A percentile compares a stretch with the other conserved stretches of the same genome.
Conservation (phyloP, 2,113 vertebrate genomes). For the Pterocles gutturalis region DNA sequence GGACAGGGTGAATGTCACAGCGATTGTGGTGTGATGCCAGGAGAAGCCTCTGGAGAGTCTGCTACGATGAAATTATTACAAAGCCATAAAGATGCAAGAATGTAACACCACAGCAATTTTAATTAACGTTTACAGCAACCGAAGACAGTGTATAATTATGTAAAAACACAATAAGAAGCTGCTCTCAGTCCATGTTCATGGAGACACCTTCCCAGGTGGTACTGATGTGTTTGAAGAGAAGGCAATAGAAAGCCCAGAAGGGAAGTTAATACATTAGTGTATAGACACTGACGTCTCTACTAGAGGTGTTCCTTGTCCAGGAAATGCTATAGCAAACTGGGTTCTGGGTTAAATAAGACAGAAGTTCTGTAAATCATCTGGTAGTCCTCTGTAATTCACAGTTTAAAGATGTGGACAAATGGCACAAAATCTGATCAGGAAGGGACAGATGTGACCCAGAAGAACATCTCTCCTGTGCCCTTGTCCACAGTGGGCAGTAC, state of each 20-base stretch:
- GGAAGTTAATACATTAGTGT: background rate
- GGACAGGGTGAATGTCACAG: background rate
- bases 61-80: background rate
- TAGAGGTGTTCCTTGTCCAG: background rate
- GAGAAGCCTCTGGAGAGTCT: background rate
- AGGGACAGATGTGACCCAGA: background rate
- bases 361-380: background rate
- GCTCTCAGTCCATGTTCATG: background rate
- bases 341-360: background rate
- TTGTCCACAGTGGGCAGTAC: background rate
- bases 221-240: background rate
- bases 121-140: slow-evolving; percentile 6
- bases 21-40: background rate
- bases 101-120: background rate
- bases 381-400: background rate
- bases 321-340: background rate
- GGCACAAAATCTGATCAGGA: background rate
- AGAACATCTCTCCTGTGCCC: background rate
- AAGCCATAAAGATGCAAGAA: background rate
- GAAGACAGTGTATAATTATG: background rate
- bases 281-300: background rate
- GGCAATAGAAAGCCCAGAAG: background rate
- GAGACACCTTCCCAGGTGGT: background rate
- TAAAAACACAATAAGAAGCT: background rate
- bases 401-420: background rate